These are phyloP conservation scores for Montipora capitata DNA, from an alignment of 92 coral and sea anemone species.

Conservation along the genomic window DNA sequence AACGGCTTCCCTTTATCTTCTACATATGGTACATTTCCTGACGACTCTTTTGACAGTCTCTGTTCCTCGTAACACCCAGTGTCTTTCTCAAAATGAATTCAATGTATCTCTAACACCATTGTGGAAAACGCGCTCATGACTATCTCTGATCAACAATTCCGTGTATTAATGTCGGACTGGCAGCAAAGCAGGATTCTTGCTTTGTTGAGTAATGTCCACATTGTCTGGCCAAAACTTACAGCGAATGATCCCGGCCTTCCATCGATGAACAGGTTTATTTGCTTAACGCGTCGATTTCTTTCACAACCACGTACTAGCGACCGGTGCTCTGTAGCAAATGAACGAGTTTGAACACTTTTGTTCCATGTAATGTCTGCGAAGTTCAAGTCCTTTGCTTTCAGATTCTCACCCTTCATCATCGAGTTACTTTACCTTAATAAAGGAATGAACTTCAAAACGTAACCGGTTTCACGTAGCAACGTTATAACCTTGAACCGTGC, in stretches of 20 bases:
- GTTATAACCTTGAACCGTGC: not conserved
- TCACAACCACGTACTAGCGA: not conserved
- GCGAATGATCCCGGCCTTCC: not conserved
- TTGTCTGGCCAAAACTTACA: constrained; percentile 14
- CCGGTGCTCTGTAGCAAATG: not conserved
- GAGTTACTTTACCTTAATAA: not conserved
- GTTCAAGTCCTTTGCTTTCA: constrained; percentile 13
- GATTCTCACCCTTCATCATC: constrained; percentile 1
- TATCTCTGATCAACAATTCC: constrained; percentile 23
- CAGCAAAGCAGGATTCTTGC: constrained; percentile 40
- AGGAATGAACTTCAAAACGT: not conserved
- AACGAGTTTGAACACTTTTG: not conserved
- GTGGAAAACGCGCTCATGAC: constrained; percentile 38
- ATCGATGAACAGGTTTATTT: constrained; percentile 4
- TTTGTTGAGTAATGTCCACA: not conserved
- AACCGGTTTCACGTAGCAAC: constrained; percentile 7
- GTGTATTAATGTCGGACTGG: not conserved
- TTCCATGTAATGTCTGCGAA: not conserved
- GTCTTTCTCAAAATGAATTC: constrained; percentile 23
- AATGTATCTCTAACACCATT: constrained; percentile 45
- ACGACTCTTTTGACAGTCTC: constrained; percentile 37
- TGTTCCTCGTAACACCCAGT: constrained; percentile 50
- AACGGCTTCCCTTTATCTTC: constrained; percentile 40
- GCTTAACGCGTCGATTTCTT: not conserved
- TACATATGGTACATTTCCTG: not conserved